These are phyloP conservation scores for Peromyscus polionotus DNA, from an alignment of 2,113 vertebrate genomes.

Conservation along the genomic window DNA sequence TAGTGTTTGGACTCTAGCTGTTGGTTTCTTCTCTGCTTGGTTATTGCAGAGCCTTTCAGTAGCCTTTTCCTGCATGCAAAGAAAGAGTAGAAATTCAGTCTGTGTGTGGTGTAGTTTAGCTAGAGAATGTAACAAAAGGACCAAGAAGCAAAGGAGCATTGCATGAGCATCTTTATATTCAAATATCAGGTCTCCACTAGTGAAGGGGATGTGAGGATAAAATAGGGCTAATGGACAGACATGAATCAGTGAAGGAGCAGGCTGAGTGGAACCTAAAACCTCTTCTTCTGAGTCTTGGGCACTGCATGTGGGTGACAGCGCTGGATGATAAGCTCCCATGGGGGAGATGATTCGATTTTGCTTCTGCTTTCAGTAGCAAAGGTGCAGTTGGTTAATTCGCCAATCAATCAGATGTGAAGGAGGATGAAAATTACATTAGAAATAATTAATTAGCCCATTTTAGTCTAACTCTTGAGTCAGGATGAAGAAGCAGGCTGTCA, in stretches of 20 bases:
- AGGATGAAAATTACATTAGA: slow-evolving; percentile 62
- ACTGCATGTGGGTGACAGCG: not conserved
- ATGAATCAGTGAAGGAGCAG: not conserved
- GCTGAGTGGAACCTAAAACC: not conserved
- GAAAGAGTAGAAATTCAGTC: not conserved
- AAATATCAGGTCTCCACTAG: not conserved
- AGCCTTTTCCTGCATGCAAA: not conserved
- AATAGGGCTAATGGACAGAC: not conserved
- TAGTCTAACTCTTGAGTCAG: slow-evolving; percentile 62
- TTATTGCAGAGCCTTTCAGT: not conserved
- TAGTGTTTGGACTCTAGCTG: not conserved
- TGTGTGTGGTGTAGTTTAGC: not conserved
- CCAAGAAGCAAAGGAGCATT: not conserved
- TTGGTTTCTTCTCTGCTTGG: not conserved
- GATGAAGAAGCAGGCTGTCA: slow-evolving; percentile 31
- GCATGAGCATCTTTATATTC: not conserved
- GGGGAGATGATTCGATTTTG: slow-evolving; percentile 10
- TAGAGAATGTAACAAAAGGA: not conserved
- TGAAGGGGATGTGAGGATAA: not conserved
- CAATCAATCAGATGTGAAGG: slow-evolving; percentile 64
- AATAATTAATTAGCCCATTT: slow-evolving; percentile 66
- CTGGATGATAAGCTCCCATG: not conserved
- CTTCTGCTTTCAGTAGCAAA: slow-evolving; percentile 62
- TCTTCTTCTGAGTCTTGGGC: not conserved
- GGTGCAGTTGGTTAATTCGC: slow-evolving; percentile 41